Evolutionary conservation across 2,113 vertebrate genomes (phyloP), one percentile per base, ranked within the genome.

Genomic region (Brienomyrus longianalis): DNA sequence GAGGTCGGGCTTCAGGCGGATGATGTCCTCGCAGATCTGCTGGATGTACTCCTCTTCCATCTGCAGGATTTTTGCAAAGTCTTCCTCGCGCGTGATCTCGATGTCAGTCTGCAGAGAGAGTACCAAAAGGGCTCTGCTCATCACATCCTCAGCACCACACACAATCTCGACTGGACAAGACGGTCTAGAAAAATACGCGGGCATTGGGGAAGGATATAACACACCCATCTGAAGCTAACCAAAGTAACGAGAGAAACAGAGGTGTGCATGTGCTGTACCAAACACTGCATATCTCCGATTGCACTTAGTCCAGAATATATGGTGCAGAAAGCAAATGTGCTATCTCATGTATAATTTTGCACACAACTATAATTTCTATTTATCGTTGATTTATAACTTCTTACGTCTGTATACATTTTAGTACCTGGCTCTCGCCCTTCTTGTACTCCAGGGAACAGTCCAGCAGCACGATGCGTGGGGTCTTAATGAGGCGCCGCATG

Each of bases 391-490:
- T 59, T 2, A 59, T 8, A 59, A 59, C 59, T 66, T 66, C 19
- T 66, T 27, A 7, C 8, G 0, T 66, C 7, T 27, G 21, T 1
- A 62, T n/a, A n/a, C 23, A 27, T 27, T 8, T 59, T n/a, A n/a
- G n/a, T 91, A 99, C 98, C 98, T 99, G 98, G 93, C 98, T 99
- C 95, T 99, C 98, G 21, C 98, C 98, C 91, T 99, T 99, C 95
- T 99, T 99, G 95, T 98, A 99, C 92, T 99, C 98, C 83, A 99
- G 92, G 0, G 97, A 98, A 43, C 98, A 99, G 94, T 99, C 98
- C 45, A 99, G 94, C 15, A 99, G 96, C 85, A 99, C 90, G 0
- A 99, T 97, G 0, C 98, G 96, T 0, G 98, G 98, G 39, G 97
- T 97, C 92, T 96, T 97, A 91, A 99, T 99, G 0, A 95, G 92